Conservation (phyloP, 2,888 invertebrate species). For the Idaea straminata region DNA sequence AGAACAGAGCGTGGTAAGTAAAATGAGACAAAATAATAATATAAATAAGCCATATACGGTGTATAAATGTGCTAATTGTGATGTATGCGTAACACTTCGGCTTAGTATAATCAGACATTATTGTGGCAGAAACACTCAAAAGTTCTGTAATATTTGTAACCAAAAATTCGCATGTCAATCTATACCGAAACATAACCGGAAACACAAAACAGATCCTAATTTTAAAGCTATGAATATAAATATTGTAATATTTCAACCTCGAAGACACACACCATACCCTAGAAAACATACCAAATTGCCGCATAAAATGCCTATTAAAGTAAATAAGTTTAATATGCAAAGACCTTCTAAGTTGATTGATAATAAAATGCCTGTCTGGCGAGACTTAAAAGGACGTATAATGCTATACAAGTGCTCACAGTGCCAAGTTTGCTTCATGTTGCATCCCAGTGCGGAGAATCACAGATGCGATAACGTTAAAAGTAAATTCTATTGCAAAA, state of each 20-base stretch:
- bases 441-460: background rate
- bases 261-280: conserved; percentile 12
- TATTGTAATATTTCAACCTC: conserved; percentile 11
- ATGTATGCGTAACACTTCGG: background rate
- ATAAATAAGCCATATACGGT: conserved; percentile 6
- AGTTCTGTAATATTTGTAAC: conserved; percentile 24
- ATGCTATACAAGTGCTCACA: background rate
- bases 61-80: conserved; percentile 15
- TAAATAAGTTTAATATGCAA: background rate
- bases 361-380: background rate
- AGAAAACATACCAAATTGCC: background rate
- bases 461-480: background rate
- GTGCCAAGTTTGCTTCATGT: background rate
- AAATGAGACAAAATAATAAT: background rate
- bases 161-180: conserved; percentile 11
- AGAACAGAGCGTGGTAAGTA: background rate
- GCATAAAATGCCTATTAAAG: background rate
- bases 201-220: conserved; percentile 22
- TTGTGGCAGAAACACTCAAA: background rate
- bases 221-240: conserved; percentile 16
- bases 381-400: background rate
- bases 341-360: background rate
- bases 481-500: conserved; percentile 32
- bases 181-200: conserved; percentile 18
- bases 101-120: conserved; percentile 8